phyloP scores from a whole-genome alignment of 2,888 invertebrate genomes.

The Neuroscelio doddi region DNA sequence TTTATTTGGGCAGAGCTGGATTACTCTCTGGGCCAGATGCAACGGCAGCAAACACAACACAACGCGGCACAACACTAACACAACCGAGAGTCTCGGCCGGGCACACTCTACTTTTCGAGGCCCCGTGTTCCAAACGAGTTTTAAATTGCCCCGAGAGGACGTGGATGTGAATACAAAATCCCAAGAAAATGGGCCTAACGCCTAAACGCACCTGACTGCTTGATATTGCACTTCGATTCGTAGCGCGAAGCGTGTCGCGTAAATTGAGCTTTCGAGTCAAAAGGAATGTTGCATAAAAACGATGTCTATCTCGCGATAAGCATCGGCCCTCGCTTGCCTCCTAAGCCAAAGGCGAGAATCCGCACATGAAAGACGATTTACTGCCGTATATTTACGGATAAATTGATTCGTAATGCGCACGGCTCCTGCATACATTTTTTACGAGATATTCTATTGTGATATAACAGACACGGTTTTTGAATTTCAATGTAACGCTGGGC shows the following conservation, averaged over 20 bases:
- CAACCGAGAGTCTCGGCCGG: too few relatives aligned
- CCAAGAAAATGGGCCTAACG: slow-evolving; percentile 11
- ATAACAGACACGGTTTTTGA: slow-evolving; percentile 19
- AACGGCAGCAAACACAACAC: too few relatives aligned
- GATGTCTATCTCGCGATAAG: slow-evolving; percentile 15
- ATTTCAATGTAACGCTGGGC: slow-evolving; percentile 23
- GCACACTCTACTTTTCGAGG: too few relatives aligned
- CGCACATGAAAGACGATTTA: slow-evolving; percentile 13
- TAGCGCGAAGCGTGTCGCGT: slow-evolving; percentile 14
- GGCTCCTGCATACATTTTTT: slow-evolving; percentile 18
- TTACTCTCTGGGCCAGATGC: slow-evolving; percentile 50
- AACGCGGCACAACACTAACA: too few relatives aligned
- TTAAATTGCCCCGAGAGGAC: slow-evolving; percentile 57
- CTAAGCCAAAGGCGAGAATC: slow-evolving; percentile 18
- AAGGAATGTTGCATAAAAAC: slow-evolving; percentile 21
- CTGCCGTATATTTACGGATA: slow-evolving; percentile 29
- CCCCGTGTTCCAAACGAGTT: slow-evolving; percentile 59
- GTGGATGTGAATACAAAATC: slow-evolving; percentile 9
- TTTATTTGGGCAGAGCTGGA: slow-evolving; percentile 40
- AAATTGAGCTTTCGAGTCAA: slow-evolving; percentile 15
- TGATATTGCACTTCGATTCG: not conserved
- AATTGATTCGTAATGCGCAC: slow-evolving; percentile 38
- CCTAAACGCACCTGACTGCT: slow-evolving; percentile 13
- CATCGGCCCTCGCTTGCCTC: slow-evolving; percentile 4
- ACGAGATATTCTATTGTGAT: slow-evolving; percentile 24